These are phyloP conservation scores for Hepsetus odoe DNA, from an alignment of 2,113 vertebrate genomes.

Conservation along the genomic window DNA sequence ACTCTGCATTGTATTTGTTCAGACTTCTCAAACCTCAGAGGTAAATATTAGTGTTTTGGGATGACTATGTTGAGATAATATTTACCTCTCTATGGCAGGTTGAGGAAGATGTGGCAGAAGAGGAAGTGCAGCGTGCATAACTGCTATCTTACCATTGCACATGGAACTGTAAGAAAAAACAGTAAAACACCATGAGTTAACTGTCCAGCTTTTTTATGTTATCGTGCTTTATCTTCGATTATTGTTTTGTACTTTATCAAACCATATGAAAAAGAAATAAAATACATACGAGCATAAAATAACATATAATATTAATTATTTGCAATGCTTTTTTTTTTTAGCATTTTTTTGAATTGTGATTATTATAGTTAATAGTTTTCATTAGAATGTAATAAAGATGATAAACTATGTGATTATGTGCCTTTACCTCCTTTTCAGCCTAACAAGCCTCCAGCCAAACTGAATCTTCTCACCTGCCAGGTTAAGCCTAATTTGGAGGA, in stretches of 20 bases:
- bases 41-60: too few relatives aligned
- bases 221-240: not conserved
- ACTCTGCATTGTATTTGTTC: too few relatives aligned
- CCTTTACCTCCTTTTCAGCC: conserved; percentile 56
- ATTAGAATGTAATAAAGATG: not conserved
- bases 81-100: conserved; percentile 58
- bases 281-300: too few relatives aligned
- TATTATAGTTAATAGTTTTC: not conserved
- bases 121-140: conserved; percentile 74
- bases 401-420: not conserved
- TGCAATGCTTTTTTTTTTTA: too few relatives aligned
- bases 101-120: conserved; percentile 79
- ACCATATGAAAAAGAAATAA: too few relatives aligned
- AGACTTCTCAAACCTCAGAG: too few relatives aligned
- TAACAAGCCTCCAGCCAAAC: conserved; percentile 68
- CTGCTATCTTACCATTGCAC: conserved; percentile 77
- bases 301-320: too few relatives aligned
- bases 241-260: not conserved
- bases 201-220: not conserved
- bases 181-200: not conserved
- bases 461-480: conserved; percentile 78
- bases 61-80: not conserved
- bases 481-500: conserved; percentile 75
- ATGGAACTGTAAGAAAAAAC: conserved; percentile 70
- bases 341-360: too few relatives aligned